phyloP scores from a whole-genome alignment of 2,888 invertebrate species.

The Oscheius sp. region DNA sequence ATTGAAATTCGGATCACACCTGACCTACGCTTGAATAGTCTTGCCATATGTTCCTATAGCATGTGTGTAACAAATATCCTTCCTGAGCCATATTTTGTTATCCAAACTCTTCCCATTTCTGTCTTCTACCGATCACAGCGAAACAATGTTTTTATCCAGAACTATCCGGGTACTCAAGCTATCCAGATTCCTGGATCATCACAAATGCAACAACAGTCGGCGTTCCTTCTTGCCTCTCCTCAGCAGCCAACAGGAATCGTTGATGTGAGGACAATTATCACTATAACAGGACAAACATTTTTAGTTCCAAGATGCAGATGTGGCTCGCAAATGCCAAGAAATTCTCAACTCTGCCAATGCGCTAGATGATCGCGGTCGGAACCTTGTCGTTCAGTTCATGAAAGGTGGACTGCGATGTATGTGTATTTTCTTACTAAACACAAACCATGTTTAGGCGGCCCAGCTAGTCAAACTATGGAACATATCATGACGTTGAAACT shows the following conservation, averaged over 20 bases:
- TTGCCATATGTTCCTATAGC: background rate
- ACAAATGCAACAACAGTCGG: slow-evolving; percentile 23
- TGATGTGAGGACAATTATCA: slow-evolving; percentile 1
- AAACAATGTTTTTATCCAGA: background rate
- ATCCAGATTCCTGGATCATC: slow-evolving; percentile 25
- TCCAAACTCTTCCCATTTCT: too few relatives aligned
- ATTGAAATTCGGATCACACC: too few relatives aligned
- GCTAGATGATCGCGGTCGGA: slow-evolving; percentile 94
- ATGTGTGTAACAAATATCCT: too few relatives aligned
- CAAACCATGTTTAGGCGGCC: background rate
- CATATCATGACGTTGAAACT: slow-evolving; percentile 95
- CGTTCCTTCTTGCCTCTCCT: background rate
- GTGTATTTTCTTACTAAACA: background rate
- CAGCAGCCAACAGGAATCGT: background rate
- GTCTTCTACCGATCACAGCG: too few relatives aligned
- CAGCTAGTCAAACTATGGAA: slow-evolving; percentile 95
- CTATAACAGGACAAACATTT: background rate
- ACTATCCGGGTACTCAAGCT: background rate
- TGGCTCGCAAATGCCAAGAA: slow-evolving; percentile 82
- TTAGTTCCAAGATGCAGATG: slow-evolving; percentile 82
- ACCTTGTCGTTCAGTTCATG: slow-evolving; percentile 96
- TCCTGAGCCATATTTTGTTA: too few relatives aligned
- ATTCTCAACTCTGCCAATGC: slow-evolving; percentile 96
- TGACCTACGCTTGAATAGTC: background rate
- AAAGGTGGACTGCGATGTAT: slow-evolving; percentile 89